Conservation (phyloP, 37 sponge, comb jelly and placozoan species). For the Petrosia ficiformis region DNA sequence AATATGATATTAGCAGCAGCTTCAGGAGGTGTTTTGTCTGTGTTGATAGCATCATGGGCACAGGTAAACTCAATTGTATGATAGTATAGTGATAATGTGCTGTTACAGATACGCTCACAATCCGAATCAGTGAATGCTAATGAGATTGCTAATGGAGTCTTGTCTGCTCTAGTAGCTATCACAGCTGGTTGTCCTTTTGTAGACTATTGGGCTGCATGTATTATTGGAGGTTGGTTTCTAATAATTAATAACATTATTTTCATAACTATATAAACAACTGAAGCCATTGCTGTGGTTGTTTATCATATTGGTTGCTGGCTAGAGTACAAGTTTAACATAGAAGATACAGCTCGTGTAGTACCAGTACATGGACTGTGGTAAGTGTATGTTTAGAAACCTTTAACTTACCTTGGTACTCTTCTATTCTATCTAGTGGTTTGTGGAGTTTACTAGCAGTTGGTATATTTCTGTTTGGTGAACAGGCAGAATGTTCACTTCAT, state of each 20-base stretch:
- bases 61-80: constrained; percentile 48
- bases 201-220: constrained; percentile 62
- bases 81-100: neutral
- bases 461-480: constrained; percentile 11
- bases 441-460: constrained; percentile 72
- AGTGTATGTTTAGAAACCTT: constrained; percentile 1
- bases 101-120: constrained; percentile 48
- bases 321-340: constrained; percentile 74
- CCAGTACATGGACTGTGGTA: constrained; percentile 89
- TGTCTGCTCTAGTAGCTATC: constrained; percentile 89
- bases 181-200: constrained; percentile 85
- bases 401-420: neutral
- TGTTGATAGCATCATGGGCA: constrained; percentile 78
- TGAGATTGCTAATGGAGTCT: constrained; percentile 91
- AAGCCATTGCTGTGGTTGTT: constrained; percentile 70
- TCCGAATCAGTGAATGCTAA: constrained; percentile 82
- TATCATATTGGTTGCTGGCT: constrained; percentile 84
- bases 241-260: neutral
- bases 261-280: neutral
- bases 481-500: constrained; percentile 63
- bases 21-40: constrained; percentile 67
- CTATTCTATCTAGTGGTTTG: constrained; percentile 59
- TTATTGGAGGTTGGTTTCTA: constrained; percentile 67
- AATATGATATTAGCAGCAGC: constrained; percentile 87
- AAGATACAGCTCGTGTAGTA: constrained; percentile 87